Conservation (phyloP, 2,888 invertebrate species). For the Drosophila recens region DNA sequence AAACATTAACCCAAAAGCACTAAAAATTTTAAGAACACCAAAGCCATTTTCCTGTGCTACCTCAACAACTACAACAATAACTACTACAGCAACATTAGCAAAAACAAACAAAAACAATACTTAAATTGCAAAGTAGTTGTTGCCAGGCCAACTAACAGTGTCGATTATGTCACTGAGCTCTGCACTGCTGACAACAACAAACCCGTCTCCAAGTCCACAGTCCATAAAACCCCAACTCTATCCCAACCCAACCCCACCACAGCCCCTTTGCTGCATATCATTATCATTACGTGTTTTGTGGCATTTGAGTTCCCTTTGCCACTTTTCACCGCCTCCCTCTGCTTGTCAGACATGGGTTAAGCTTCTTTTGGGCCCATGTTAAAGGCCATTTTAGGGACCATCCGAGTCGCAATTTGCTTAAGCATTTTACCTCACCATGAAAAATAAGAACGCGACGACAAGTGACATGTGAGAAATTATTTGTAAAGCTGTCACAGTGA, state of each 20-base stretch:
- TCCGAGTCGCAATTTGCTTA: constrained; percentile 43
- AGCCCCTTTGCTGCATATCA: constrained; percentile 36
- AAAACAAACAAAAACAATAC: constrained; percentile 6
- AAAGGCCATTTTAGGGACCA: constrained; percentile 11
- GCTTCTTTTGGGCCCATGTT: constrained; percentile 9
- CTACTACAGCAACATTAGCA: constrained; percentile 16
- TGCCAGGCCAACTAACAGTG: constrained; percentile 68
- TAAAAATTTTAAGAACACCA: background rate
- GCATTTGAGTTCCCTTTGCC: constrained; percentile 37
- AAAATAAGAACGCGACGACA: constrained; percentile 25
- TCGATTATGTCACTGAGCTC: constrained; percentile 72
- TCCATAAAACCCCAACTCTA: constrained; percentile 13
- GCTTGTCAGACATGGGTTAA: constrained; percentile 40
- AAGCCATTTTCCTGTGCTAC: constrained; percentile 16
- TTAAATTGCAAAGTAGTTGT: constrained; percentile 55
- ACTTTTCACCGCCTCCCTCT: background rate
- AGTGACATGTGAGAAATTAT: constrained; percentile 54
- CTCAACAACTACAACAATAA: background rate
- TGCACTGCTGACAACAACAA: constrained; percentile 31
- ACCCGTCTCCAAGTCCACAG: constrained; percentile 19
- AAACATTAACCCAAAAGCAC: constrained; percentile 1
- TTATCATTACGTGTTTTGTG: constrained; percentile 68
- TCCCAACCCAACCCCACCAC: background rate
- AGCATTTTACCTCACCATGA: constrained; percentile 19
- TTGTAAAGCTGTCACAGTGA: constrained; percentile 43